phyloP scores from a whole-genome alignment of 2,888 invertebrate species.

The Seira ritae region DNA sequence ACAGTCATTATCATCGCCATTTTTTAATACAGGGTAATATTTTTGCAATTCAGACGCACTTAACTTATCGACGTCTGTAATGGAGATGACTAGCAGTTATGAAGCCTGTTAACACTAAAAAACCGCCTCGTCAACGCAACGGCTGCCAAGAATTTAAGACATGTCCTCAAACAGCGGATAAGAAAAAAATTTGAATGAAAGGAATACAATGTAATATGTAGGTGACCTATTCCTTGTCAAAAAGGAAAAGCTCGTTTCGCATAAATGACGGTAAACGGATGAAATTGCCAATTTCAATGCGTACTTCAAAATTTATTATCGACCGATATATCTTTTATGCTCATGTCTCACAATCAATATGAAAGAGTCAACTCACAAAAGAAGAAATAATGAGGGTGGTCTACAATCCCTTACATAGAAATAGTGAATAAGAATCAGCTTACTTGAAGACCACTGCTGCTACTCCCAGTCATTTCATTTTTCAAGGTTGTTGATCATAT shows the following conservation, averaged over 20 bases:
- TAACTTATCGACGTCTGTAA: neutral
- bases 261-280: constrained; percentile 39
- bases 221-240: constrained; percentile 58
- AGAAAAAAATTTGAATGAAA: neutral
- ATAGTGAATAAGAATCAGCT: neutral
- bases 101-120: neutral
- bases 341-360: neutral
- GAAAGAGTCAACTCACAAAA: neutral
- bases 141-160: neutral
- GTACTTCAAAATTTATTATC: neutral
- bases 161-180: neutral
- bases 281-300: constrained; percentile 24
- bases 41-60: neutral
- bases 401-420: neutral
- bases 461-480: neutral
- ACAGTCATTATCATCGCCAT: constrained; percentile 11
- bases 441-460: too few species aligned
- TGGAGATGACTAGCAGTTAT: constrained; percentile 1
- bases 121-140: neutral
- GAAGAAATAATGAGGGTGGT: constrained; percentile 6
- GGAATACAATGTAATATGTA: constrained; percentile 33
- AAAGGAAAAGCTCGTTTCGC: constrained; percentile 46
- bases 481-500: constrained; percentile 7
- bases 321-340: neutral
- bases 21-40: neutral